These are phyloP conservation scores for Dryobota labecula DNA, from an alignment of 2,888 invertebrate genomes.

Conservation along the genomic window DNA sequence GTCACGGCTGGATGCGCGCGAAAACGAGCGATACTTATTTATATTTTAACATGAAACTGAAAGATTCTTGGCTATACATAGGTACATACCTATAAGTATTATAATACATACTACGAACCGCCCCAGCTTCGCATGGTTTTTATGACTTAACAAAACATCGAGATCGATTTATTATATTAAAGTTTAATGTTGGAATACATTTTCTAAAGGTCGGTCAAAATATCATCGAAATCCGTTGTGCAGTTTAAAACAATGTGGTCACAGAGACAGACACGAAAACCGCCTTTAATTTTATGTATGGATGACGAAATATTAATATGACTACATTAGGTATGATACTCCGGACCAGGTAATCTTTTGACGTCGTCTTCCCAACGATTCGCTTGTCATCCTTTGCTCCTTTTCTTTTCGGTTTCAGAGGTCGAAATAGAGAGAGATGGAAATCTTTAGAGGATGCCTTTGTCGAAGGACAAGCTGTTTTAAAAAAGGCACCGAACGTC, in stretches of 20 bases:
- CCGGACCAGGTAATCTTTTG: too few relatives aligned
- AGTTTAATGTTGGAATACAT: too few relatives aligned
- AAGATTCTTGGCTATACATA: constrained; percentile 18
- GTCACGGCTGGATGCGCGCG: constrained; percentile 77
- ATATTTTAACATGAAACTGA: constrained; percentile 49
- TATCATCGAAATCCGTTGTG: too few relatives aligned
- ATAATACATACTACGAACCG: not conserved
- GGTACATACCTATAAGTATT: not conserved
- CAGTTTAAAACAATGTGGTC: not conserved
- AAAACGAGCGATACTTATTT: constrained; percentile 71
- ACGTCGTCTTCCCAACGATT: too few relatives aligned
- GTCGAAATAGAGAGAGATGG: too few relatives aligned
- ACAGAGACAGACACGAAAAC: not conserved
- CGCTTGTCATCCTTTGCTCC: too few relatives aligned
- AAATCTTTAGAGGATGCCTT: too few relatives aligned
- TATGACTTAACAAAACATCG: not conserved
- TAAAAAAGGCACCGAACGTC: too few relatives aligned
- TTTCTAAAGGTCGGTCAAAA: not conserved
- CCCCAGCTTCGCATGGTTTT: not conserved
- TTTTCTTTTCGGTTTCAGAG: too few relatives aligned
- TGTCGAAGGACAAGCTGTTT: too few relatives aligned
- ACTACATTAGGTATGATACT: too few relatives aligned
- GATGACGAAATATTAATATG: not conserved
- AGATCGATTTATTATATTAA: not conserved
- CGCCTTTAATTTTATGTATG: too few relatives aligned